phyloP scores from a whole-genome alignment of 2,113 vertebrate genomes.

The Austrofundulus limnaeus region DNA sequence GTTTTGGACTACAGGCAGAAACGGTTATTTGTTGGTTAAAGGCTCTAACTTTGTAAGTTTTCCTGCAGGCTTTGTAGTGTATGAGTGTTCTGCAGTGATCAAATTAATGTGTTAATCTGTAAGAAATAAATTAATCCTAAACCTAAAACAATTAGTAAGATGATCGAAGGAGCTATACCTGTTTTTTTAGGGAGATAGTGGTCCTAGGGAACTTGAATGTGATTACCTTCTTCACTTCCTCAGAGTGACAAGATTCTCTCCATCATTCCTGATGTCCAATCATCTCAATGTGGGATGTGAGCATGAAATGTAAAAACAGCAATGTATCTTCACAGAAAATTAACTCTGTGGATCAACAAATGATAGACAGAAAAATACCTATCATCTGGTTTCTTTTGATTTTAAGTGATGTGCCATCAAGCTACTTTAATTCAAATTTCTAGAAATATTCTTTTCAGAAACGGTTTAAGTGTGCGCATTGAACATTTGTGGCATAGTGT shows the following conservation, averaged over 20 bases:
- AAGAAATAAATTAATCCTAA: slow-evolving; percentile 12
- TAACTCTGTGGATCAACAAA: no score
- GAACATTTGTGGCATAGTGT: slow-evolving; percentile 12
- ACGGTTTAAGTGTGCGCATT: slow-evolving; percentile 18
- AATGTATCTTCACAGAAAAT: not conserved
- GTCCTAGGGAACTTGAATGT: no score
- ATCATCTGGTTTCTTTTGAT: slow-evolving; percentile 14
- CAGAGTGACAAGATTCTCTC: no score
- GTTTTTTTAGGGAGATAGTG: no score
- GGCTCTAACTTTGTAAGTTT: slow-evolving; percentile 20
- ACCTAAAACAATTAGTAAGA: slow-evolving; percentile 4
- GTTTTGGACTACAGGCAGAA: slow-evolving; percentile 46
- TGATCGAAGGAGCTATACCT: no score
- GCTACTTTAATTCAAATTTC: not conserved
- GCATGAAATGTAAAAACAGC: no score
- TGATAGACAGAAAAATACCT: not conserved
- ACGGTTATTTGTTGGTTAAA: slow-evolving; percentile 36
- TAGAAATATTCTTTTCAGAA: not conserved
- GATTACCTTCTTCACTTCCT: no score
- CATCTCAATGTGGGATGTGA: no score
- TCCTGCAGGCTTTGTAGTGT: slow-evolving; percentile 20
- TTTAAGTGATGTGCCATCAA: slow-evolving; percentile 2
- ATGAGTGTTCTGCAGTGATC: slow-evolving; percentile 21
- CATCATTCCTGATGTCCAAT: no score
- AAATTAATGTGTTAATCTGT: slow-evolving; percentile 45